Conservation (phyloP, 2,797 vertebrate species). For the Selene dorsalis region DNA sequence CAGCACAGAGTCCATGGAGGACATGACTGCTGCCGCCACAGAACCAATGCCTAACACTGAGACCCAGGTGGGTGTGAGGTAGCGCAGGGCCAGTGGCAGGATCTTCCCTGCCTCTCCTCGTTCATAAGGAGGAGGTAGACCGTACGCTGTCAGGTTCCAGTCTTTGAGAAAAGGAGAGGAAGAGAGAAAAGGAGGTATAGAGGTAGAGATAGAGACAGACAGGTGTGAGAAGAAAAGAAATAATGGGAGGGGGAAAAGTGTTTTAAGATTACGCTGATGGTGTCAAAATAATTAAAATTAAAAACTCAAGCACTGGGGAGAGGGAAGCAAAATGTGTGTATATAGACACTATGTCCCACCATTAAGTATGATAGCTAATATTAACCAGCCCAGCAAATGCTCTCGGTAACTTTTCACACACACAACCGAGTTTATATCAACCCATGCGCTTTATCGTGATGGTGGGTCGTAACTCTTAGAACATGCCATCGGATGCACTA, state of each 20-base stretch:
- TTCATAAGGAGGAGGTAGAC: constrained; percentile 64
- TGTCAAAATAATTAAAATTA: constrained; percentile 21
- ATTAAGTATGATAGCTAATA: not conserved
- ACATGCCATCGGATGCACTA: not conserved
- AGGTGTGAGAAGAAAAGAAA: constrained; percentile 37
- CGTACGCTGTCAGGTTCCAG: constrained; percentile 76
- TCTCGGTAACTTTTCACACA: not conserved
- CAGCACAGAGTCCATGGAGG: constrained; percentile 79
- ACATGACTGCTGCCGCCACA: constrained; percentile 78
- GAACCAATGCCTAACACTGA: constrained; percentile 68
- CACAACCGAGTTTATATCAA: not conserved
- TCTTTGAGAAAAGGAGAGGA: constrained; percentile 64
- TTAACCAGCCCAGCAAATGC: not conserved
- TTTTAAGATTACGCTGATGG: constrained; percentile 35
- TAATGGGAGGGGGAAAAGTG: constrained; percentile 35
- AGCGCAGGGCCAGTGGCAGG: constrained; percentile 61
- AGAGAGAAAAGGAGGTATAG: constrained; percentile 12
- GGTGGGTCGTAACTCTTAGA: not conserved
- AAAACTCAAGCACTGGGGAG: constrained; percentile 8
- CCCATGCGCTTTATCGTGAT: not conserved
- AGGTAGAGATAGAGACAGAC: constrained; percentile 38
- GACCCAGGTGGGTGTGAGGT: constrained; percentile 66
- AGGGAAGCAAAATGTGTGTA: constrained; percentile 9
- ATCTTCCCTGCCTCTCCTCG: constrained; percentile 69
- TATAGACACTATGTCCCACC: not conserved